Conservation (phyloP, 2,113 vertebrate genomes). For the Rissa tridactyla region DNA sequence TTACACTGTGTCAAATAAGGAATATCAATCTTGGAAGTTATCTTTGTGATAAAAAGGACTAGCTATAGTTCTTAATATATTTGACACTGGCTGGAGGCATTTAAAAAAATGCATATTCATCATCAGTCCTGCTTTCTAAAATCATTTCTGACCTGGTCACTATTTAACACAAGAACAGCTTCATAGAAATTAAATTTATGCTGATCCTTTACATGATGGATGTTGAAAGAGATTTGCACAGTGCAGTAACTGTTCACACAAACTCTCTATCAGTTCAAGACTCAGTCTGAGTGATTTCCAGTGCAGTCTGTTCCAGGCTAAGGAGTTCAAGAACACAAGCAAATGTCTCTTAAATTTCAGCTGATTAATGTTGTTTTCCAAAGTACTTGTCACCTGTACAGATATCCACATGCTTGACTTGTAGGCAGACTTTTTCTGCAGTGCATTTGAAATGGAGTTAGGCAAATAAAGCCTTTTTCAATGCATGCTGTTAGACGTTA, state of each 20-base stretch:
- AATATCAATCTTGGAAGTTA: background rate
- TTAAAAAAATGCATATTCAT: background rate
- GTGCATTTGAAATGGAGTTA: background rate
- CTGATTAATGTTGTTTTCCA: slow-evolving; percentile 62
- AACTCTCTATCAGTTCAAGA: background rate
- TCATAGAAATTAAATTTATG: background rate
- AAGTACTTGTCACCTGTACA: slow-evolving; percentile 55
- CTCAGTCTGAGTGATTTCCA: slow-evolving; percentile 50
- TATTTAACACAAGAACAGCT: background rate
- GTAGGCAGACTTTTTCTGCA: slow-evolving; percentile 23
- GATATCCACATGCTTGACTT: background rate
- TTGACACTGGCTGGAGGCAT: background rate
- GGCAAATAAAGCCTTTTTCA: slow-evolving; percentile 15
- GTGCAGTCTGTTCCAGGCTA: slow-evolving; percentile 43
- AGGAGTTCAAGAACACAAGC: slow-evolving; percentile 48
- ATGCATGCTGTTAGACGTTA: background rate
- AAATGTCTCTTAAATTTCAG: slow-evolving; percentile 54
- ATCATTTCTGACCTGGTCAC: background rate
- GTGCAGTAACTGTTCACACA: background rate
- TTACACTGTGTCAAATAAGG: background rate
- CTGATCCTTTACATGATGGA: background rate
- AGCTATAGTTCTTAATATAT: background rate
- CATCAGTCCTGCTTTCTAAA: background rate
- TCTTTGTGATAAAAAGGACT: background rate
- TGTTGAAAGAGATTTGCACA: background rate